Evolutionary conservation across 2,797 vertebrate species (phyloP), one percentile per base, ranked within the genome.

Genomic region (Buphagus erythrorhynchus): DNA sequence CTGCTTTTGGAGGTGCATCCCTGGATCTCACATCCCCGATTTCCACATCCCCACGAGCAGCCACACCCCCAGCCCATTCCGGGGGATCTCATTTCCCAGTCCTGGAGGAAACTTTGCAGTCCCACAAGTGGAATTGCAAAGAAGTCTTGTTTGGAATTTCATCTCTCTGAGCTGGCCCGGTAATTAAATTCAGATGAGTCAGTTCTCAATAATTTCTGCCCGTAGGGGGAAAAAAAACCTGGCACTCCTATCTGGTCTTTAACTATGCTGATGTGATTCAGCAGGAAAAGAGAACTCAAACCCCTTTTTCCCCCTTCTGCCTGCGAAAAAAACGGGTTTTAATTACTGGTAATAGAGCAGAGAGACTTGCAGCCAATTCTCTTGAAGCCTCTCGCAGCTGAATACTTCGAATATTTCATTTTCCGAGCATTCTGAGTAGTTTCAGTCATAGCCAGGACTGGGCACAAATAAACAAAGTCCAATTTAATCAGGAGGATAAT

Each of bases 371-470:
- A 78, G 92, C 95, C 96, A 85, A 90, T 87, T 96, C 94, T 82
- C 83, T 83, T 96, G 95, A 87, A 83, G 94, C 5, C 15, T 86
- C 90, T 95, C 48, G 16, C 84, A 92, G 93, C 91, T 77, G 90
- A 95, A 92, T 94, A 73, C 93, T 97, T 96, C 71, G 95, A 93
- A 92, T 95, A 75, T 95, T 97, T 96, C 81, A 95, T 96, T 96
- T 96, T 94, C 86, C 5, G 59, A 51, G 83, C 76, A 12, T 91
- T 87, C 86, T 46, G 92, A 95, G 55, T 57, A 66, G 75, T 69
- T 92, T 54, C 76, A 95, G 85, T 96, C 92, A 45, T 42, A 72
- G 90, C 54, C 72, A 21, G 71, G 79, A 86, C 49, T 57, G 55
- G 48, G 61, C 42, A 61, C 76, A 88, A 78, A 49, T 66, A 89